Percentiles rank a stretch among this genome's conserved stretches.
Conservation (phyloP, 2,113 vertebrate species). For the Cynocephalus volans region DNA sequence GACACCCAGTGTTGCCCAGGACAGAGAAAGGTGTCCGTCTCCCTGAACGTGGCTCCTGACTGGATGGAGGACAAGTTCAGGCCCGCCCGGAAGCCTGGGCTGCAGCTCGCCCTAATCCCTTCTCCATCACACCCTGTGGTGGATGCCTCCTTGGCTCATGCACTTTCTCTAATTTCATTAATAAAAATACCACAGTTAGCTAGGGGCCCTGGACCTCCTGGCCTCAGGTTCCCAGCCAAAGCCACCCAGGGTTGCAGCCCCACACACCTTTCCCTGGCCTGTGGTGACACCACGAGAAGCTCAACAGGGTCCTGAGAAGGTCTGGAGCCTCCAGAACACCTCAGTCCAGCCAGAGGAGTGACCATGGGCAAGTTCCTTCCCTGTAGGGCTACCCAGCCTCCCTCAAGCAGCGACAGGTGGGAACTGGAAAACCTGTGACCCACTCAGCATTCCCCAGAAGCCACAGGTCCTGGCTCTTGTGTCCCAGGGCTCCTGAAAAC, state of each 20-base stretch:
- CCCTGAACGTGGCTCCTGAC: not conserved
- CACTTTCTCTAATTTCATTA: slow-evolving; percentile 33
- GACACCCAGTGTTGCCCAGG: not conserved
- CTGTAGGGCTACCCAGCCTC: not conserved
- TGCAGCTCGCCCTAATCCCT: not conserved
- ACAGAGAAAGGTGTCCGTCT: not conserved
- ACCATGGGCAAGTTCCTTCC: not conserved
- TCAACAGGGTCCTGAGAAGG: not conserved
- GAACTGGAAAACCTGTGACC: not conserved
- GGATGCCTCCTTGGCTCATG: not conserved
- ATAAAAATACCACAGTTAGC: not conserved
- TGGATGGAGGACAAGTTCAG: not conserved
- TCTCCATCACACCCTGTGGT: not conserved
- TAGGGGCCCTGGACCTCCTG: not conserved
- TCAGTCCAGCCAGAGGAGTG: not conserved
- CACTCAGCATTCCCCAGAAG: not conserved
- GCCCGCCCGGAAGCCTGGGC: not conserved
- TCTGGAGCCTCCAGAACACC: not conserved
- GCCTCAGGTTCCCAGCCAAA: not conserved
- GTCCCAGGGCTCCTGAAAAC: not conserved
- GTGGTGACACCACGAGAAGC: not conserved
- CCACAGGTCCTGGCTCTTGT: not conserved
- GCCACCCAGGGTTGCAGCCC: not conserved
- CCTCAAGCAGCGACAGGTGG: not conserved
- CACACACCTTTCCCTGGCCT: not conserved